Evolutionary conservation across 2,113 vertebrate species (phyloP).

Genomic region (Tauraco erythrolophus): DNA sequence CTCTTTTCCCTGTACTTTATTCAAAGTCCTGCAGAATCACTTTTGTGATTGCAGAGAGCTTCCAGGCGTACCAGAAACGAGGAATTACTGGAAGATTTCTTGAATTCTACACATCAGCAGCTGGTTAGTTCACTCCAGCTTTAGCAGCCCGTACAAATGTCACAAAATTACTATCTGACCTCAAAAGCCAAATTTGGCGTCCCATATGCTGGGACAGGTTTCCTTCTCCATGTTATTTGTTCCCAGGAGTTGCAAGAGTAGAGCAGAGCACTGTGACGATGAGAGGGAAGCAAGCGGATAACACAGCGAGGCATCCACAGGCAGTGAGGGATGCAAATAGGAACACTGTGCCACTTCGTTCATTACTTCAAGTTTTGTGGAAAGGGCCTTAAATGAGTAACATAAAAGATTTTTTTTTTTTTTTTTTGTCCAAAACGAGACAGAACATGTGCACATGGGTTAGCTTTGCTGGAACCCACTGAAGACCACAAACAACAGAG

Average conservation of each 20-base stretch:
- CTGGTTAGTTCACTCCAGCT: not conserved
- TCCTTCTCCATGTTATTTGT: not conserved
- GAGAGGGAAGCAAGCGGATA: not conserved
- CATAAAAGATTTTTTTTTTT: not conserved
- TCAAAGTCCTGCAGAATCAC: not conserved
- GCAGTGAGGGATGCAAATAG: not conserved
- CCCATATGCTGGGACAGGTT: not conserved
- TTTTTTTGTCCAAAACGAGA: not conserved
- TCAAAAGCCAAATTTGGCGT: not conserved
- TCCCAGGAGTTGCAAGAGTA: not conserved
- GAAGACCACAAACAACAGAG: not conserved
- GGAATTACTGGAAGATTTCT: not conserved
- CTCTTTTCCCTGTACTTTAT: not conserved
- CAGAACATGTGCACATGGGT: not conserved
- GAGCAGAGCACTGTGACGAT: not conserved
- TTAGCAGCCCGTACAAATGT: not conserved
- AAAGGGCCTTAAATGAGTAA: not conserved
- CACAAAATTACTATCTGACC: not conserved
- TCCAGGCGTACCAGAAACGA: not conserved
- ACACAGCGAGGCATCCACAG: not conserved
- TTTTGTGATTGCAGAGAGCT: not conserved
- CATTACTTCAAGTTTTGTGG: not conserved
- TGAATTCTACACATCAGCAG: not conserved
- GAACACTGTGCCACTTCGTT: accelerated
- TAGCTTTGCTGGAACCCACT: not conserved